Evolutionary conservation across 2,113 vertebrate genomes (phyloP).

Genomic region (Xenus cinereus): DNA sequence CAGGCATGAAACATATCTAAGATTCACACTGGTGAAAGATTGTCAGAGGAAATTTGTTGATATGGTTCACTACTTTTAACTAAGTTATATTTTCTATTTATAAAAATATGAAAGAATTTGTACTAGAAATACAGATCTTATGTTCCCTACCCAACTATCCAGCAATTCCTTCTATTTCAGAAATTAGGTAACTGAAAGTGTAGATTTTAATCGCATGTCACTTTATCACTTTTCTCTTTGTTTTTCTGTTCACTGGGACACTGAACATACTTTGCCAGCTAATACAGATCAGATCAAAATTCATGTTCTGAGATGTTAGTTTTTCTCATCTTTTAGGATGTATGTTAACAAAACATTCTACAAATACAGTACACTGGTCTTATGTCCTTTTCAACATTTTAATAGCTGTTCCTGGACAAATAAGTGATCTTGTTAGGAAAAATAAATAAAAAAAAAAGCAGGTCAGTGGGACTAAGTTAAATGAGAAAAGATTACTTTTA

Average conservation of each 20-base stretch:
- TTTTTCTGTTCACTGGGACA: not conserved
- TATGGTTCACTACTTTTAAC: not conserved
- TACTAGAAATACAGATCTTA: not conserved
- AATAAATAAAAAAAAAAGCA: not conserved
- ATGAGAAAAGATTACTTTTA: not conserved
- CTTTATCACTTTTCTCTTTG: not conserved
- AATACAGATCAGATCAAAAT: not conserved
- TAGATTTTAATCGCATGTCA: not conserved
- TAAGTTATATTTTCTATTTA: not conserved
- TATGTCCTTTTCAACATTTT: not conserved
- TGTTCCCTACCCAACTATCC: not conserved
- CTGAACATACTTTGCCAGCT: not conserved
- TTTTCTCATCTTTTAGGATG: not conserved
- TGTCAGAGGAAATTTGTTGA: not conserved
- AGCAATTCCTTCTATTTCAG: not conserved
- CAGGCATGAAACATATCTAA: not conserved
- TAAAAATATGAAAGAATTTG: not conserved
- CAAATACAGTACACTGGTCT: not conserved
- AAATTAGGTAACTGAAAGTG: not conserved
- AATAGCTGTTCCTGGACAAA: not conserved
- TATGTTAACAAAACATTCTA: not conserved
- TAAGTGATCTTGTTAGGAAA: rapidly evolving
- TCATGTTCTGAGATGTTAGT: not conserved
- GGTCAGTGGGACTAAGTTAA: not conserved
- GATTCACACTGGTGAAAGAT: not conserved